Conservation (phyloP, 2,888 invertebrate genomes). For the Pomacea canaliculata region DNA sequence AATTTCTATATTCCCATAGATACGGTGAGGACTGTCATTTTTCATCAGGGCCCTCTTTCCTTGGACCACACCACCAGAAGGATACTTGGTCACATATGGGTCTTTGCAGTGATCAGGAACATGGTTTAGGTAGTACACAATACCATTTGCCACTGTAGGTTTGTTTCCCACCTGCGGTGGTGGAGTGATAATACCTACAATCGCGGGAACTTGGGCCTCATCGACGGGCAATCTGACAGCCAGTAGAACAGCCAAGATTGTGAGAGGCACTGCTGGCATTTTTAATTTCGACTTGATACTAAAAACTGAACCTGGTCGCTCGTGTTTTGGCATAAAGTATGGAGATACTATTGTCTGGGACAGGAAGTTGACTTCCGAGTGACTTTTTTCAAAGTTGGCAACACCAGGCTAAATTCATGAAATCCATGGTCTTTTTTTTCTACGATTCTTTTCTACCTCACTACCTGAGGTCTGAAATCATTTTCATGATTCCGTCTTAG, state of each 20-base stretch:
- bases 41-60: constrained; percentile 48
- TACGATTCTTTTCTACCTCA: too few relatives aligned
- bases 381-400: too few relatives aligned
- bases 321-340: too few relatives aligned
- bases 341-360: too few relatives aligned
- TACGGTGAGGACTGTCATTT: constrained; percentile 50
- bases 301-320: too few relatives aligned
- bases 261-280: neutral
- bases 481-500: too few relatives aligned
- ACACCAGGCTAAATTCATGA: too few relatives aligned
- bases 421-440: too few relatives aligned
- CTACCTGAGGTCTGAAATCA: too few relatives aligned
- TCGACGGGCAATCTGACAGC: neutral
- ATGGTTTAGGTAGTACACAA: constrained; percentile 51
- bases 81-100: constrained; percentile 41
- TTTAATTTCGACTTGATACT: too few relatives aligned
- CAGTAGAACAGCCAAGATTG: neutral
- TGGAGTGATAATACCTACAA: constrained; percentile 36
- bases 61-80: constrained; percentile 35
- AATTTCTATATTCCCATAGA: constrained; percentile 55
- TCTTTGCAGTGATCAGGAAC: constrained; percentile 50
- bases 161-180: constrained; percentile 48
- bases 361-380: too few relatives aligned
- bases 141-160: constrained; percentile 55
- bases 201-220: neutral